Conservation (phyloP, 2,888 invertebrate species). For the Drosophila emarginata region DNA sequence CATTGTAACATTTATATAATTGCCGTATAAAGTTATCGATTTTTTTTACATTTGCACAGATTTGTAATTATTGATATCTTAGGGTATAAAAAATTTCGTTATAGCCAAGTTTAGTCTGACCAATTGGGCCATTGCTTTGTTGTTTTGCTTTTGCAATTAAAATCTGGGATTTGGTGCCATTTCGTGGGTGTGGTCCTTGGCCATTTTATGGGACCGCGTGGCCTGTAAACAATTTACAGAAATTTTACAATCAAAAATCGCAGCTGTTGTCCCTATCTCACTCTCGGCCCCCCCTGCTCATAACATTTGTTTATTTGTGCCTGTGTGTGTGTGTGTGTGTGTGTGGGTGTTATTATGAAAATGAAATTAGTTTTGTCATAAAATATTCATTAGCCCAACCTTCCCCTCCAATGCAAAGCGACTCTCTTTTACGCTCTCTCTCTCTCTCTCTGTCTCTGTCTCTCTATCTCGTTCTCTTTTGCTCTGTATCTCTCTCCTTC, state of each 20-base stretch:
- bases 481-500: not conserved
- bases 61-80: no score
- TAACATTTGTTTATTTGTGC: slow-evolving; percentile 12
- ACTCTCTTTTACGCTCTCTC: not conserved
- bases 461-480: not conserved
- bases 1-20: no score
- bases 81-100: not conserved
- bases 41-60: no score
- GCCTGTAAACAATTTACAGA: slow-evolving; percentile 68
- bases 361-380: slow-evolving; percentile 76
- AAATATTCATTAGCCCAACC: slow-evolving; percentile 72
- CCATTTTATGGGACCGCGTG: slow-evolving; percentile 44
- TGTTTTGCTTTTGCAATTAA: slow-evolving; percentile 4
- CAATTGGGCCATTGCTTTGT: slow-evolving; percentile 1
- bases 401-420: not conserved
- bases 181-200: not conserved
- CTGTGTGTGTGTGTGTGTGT: slow-evolving; percentile 2
- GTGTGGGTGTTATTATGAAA: slow-evolving; percentile 52
- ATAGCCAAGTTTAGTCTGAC: not conserved
- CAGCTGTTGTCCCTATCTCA: slow-evolving; percentile 41
- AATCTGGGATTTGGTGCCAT: slow-evolving; percentile 8
- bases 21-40: no score
- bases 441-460: not conserved
- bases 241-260: slow-evolving; percentile 64
- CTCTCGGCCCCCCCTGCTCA: not conserved